Evolutionary conservation across 2,797 vertebrate species (phyloP).

Genomic region (Onychomys torridus): DNA sequence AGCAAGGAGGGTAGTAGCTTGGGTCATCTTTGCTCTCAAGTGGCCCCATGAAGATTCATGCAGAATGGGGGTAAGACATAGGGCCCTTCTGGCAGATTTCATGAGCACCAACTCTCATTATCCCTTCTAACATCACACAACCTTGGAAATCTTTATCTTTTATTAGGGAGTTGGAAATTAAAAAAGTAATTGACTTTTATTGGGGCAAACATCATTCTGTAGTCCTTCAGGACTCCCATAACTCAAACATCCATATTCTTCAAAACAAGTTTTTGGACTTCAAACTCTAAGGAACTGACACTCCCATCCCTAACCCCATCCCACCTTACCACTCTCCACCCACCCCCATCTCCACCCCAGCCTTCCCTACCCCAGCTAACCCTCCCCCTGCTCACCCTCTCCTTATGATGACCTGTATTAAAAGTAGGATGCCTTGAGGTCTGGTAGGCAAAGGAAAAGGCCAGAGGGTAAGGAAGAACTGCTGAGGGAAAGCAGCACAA

Average conservation of each 20-base stretch:
- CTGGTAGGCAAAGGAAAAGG: neutral
- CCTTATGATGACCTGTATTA: neutral
- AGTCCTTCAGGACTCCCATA: neutral
- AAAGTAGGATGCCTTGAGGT: neutral
- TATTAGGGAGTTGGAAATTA: neutral
- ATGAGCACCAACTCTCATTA: neutral
- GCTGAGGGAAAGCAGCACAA: neutral
- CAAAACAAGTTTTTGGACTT: conserved; percentile 7
- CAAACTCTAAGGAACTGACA: neutral
- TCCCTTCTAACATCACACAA: neutral
- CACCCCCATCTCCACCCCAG: neutral
- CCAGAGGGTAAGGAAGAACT: neutral
- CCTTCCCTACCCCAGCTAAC: neutral
- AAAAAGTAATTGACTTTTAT: neutral
- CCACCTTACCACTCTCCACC: neutral
- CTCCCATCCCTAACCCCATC: neutral
- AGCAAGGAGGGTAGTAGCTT: neutral
- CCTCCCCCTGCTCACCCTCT: neutral
- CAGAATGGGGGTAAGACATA: neutral
- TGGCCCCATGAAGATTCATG: neutral
- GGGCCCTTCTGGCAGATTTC: neutral
- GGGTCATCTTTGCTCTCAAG: neutral
- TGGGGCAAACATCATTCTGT: neutral
- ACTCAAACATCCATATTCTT: neutral
- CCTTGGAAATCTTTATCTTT: neutral